Percentiles rank a stretch among this genome's conserved stretches.
Conservation (phyloP, 2,797 vertebrate species). For the Labeo calbasu region DNA sequence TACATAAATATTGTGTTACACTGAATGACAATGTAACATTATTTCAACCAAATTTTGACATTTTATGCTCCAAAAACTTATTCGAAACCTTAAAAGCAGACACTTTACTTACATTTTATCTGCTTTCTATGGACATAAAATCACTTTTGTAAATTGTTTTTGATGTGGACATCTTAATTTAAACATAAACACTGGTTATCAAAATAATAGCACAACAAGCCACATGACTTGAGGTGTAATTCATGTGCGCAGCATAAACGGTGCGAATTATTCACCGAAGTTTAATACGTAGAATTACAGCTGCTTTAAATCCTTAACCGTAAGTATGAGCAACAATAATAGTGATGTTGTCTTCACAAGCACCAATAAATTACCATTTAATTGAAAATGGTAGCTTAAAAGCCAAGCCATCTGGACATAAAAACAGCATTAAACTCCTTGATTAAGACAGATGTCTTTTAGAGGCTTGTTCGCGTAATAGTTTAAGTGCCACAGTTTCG, state of each 20-base stretch:
- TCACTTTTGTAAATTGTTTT: no score
- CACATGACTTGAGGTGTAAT: background rate
- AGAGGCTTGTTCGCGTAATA: background rate
- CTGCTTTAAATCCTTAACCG: background rate
- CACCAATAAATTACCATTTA: slow-evolving; percentile 2
- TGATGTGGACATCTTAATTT: no score
- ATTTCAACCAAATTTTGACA: no score
- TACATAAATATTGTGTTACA: no score
- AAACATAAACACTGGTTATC: no score
- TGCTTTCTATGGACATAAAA: no score
- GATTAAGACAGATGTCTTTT: slow-evolving; percentile 19
- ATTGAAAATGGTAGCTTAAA: slow-evolving; percentile 25
- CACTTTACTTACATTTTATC: no score
- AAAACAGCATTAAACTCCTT: background rate
- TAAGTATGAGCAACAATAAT: background rate
- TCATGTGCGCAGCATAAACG: background rate
- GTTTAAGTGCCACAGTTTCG: background rate
- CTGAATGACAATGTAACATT: no score
- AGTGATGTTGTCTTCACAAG: background rate
- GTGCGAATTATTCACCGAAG: background rate
- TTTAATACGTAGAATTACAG: background rate
- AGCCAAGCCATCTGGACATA: slow-evolving; percentile 30
- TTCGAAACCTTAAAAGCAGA: no score
- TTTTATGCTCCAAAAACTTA: no score
- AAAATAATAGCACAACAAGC: background rate